phyloP scores from a whole-genome alignment of 2,888 invertebrate species.

The Periphyllus acericola region DNA sequence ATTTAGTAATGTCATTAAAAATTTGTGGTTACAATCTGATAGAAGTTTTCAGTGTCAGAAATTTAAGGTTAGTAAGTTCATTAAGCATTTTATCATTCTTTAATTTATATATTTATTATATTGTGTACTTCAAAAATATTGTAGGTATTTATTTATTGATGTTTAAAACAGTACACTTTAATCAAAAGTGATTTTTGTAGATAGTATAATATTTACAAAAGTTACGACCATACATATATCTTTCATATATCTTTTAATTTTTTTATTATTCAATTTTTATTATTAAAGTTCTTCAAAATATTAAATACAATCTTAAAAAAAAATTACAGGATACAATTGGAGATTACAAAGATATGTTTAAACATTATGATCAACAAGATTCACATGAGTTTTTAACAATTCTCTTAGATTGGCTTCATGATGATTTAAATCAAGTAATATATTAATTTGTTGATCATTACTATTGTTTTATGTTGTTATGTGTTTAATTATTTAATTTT shows the following conservation, averaged over 20 bases:
- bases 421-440: conserved; percentile 78
- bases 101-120: too few species aligned
- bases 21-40: conserved; percentile 84
- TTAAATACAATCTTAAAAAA: neutral
- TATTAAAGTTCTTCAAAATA: neutral
- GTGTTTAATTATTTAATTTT: neutral
- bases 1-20: conserved; percentile 65
- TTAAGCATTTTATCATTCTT: neutral
- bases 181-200: too few species aligned
- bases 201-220: neutral
- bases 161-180: too few species aligned
- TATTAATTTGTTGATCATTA: neutral
- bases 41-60: conserved; percentile 82
- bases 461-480: neutral
- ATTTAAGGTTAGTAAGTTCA: conserved; percentile 73
- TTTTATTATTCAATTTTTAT: neutral
- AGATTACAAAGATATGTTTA: conserved; percentile 70
- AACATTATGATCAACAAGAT: conserved; percentile 85
- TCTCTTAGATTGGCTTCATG: conserved; percentile 88
- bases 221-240: too few species aligned
- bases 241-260: too few species aligned
- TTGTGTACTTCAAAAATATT: neutral
- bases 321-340: conserved; percentile 62
- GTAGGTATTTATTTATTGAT: neutral
- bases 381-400: conserved; percentile 91